phyloP scores from a whole-genome alignment of 2,888 invertebrate genomes.

The Linyphia triangularis region DNA sequence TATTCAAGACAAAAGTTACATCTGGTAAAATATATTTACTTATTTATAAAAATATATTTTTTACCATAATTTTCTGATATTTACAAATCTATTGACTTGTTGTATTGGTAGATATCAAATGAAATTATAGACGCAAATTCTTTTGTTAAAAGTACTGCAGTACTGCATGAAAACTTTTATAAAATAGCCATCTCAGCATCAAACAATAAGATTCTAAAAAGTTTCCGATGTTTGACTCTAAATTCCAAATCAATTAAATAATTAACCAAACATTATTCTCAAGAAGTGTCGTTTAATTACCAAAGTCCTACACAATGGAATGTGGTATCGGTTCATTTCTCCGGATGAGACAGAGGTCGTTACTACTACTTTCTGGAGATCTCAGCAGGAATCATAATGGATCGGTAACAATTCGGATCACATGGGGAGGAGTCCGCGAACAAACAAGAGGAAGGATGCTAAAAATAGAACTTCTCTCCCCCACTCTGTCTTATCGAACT shows the following conservation, averaged over 20 bases:
- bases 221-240: background rate
- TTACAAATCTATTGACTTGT: no score
- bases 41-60: no score
- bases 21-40: no score
- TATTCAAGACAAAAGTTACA: no score
- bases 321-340: constrained; percentile 5
- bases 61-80: no score
- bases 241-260: constrained; percentile 56
- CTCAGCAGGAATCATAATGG: constrained; percentile 52
- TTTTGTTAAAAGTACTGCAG: no score
- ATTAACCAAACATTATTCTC: constrained; percentile 18
- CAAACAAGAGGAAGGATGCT: constrained; percentile 46
- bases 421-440: constrained; percentile 40
- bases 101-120: no score
- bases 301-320: constrained; percentile 2
- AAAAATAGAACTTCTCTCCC: constrained; percentile 52
- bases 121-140: no score
- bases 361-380: constrained; percentile 46
- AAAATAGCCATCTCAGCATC: background rate
- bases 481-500: constrained; percentile 35
- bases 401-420: constrained; percentile 30
- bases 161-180: no score
- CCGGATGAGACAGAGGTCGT: constrained; percentile 33
- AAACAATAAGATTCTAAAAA: background rate
- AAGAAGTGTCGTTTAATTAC: constrained; percentile 54